These are phyloP conservation scores for Perodicticus potto DNA, from an alignment of 2,797 vertebrate species.

Conservation along the genomic window DNA sequence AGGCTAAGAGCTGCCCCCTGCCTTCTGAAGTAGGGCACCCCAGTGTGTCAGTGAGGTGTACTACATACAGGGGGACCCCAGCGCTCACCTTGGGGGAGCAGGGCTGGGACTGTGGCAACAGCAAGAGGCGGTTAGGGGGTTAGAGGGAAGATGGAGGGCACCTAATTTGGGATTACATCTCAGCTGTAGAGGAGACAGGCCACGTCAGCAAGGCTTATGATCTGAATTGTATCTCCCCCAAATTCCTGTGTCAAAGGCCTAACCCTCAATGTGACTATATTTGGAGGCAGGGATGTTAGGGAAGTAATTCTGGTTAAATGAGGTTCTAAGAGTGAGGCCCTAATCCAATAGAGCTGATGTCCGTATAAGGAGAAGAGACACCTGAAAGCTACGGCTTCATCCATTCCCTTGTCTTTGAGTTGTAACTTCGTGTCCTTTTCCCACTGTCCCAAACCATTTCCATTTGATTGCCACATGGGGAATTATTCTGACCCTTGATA, in stretches of 20 bases:
- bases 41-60: background rate
- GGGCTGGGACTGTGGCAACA: background rate
- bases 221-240: background rate
- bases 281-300: background rate
- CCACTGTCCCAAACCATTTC: background rate
- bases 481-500: conserved; percentile 63
- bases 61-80: background rate
- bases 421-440: conserved; percentile 40
- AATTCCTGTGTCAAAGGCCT: background rate
- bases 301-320: background rate
- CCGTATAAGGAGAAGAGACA: background rate
- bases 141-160: background rate
- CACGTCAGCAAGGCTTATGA: background rate
- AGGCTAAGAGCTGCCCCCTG: background rate
- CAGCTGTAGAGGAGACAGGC: background rate
- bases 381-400: background rate
- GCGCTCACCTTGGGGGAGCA: rapidly evolving
- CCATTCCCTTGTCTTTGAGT: background rate
- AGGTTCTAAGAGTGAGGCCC: background rate
- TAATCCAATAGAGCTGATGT: background rate
- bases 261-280: background rate
- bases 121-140: background rate
- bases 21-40: background rate
- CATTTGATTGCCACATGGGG: conserved; percentile 7
- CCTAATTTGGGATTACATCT: background rate